phyloP scores from a whole-genome alignment of 2,113 vertebrate genomes.

The Theristicus caerulescens region DNA sequence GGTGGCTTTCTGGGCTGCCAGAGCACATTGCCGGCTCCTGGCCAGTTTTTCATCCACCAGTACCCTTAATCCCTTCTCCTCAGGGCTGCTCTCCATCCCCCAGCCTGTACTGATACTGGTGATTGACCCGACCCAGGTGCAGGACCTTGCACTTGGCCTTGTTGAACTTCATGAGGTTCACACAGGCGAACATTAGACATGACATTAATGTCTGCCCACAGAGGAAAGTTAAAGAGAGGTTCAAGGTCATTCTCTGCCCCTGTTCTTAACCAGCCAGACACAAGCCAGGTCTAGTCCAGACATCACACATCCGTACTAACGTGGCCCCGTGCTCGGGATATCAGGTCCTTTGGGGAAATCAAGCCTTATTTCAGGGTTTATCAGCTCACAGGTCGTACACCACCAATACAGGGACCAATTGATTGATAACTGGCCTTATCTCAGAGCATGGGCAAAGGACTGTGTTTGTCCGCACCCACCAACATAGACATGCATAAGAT shows the following conservation, averaged over 20 bases:
- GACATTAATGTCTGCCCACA: neutral
- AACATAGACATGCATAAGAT: rapidly evolving
- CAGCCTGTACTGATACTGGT: neutral
- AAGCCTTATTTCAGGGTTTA: neutral
- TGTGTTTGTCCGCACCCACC: neutral
- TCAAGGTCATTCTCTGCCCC: neutral
- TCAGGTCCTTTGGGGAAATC: neutral
- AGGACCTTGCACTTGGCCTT: neutral
- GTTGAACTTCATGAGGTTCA: neutral
- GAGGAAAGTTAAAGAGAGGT: neutral
- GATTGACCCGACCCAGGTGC: neutral
- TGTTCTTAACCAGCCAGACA: neutral
- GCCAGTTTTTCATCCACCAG: too few species aligned
- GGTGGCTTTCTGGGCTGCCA: too few species aligned
- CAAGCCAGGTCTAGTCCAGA: neutral
- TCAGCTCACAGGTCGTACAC: neutral
- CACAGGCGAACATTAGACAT: neutral
- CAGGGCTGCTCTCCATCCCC: neutral
- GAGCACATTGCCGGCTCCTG: too few species aligned
- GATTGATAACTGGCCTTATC: neutral
- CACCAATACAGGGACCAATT: neutral
- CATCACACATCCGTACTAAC: too few species aligned
- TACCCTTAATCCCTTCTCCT: neutral
- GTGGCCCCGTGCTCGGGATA: rapidly evolving
- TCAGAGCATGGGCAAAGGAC: neutral